Evolutionary conservation across 2,797 vertebrate species (phyloP).

Genomic region (Rhynchonycteris naso): DNA sequence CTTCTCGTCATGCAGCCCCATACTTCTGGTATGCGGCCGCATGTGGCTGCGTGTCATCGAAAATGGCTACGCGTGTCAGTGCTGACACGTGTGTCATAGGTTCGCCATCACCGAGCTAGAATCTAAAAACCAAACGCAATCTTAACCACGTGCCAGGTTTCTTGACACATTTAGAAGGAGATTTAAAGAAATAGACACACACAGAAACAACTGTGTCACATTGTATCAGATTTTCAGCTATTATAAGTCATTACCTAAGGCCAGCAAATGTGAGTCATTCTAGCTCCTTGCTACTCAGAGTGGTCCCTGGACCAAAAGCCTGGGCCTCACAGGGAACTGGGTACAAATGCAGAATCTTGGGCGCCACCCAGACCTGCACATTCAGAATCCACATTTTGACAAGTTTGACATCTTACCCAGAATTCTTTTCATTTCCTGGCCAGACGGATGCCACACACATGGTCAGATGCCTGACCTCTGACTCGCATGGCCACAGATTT

Average conservation of each 20-base stretch:
- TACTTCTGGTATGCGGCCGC: too few species aligned
- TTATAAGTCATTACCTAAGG: background rate
- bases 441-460: background rate
- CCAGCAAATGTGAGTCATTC: background rate
- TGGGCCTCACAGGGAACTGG: background rate
- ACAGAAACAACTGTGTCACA: background rate
- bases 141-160: background rate
- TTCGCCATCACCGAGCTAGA: too few species aligned
- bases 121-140: background rate
- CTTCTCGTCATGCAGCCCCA: too few species aligned
- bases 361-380: background rate
- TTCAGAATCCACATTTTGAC: background rate
- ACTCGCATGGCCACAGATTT: background rate
- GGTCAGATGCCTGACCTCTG: background rate
- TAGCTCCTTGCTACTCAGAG: background rate
- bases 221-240: background rate
- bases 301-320: background rate
- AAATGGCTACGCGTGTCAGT: too few species aligned
- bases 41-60: too few species aligned
- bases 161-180: background rate
- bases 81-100: too few species aligned
- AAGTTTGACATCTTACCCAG: background rate
- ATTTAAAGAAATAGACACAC: background rate
- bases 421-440: background rate
- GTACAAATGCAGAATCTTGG: background rate